Evolutionary conservation across 2,888 invertebrate species (phyloP).

Genomic region (Limnephilus marmoratus): DNA sequence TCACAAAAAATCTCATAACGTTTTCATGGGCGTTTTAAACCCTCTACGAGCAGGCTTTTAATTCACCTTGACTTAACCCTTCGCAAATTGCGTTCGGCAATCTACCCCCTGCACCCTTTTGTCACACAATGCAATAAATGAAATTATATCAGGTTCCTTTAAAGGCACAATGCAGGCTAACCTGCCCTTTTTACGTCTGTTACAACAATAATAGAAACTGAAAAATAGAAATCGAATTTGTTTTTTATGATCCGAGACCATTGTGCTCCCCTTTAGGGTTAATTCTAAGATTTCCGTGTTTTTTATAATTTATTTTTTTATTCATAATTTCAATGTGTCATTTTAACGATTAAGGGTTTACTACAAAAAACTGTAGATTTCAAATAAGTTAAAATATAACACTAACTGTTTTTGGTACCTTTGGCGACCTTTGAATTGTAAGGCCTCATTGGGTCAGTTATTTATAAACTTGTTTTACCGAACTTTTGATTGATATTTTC

Average conservation of each 20-base stretch:
- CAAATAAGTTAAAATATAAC: not conserved
- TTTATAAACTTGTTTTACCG: not conserved
- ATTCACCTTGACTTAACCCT: conserved; percentile 58
- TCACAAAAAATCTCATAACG: not conserved
- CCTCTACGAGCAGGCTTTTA: conserved; percentile 32
- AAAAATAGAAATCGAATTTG: conserved; percentile 66
- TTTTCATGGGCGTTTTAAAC: conserved; percentile 23
- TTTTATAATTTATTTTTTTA: conserved; percentile 41
- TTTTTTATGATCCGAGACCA: conserved; percentile 64
- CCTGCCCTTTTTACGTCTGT: conserved; percentile 64
- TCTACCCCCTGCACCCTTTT: conserved; percentile 51
- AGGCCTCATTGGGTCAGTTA: not conserved
- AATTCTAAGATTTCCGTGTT: conserved; percentile 60
- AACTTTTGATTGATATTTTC: not conserved
- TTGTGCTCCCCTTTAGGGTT: conserved; percentile 61
- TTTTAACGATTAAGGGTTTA: not conserved
- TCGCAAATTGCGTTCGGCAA: conserved; percentile 39
- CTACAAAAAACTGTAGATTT: not conserved
- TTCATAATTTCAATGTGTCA: conserved; percentile 36
- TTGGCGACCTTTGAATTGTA: not conserved
- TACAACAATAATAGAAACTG: conserved; percentile 62
- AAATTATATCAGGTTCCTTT: conserved; percentile 66
- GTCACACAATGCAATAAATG: conserved; percentile 65
- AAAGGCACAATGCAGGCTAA: conserved; percentile 61
- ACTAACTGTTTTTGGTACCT: not conserved